A percentile compares a stretch with the other conserved stretches of the same genome.
These are phyloP conservation scores for Byasa hedistus DNA, from an alignment of 2,888 invertebrate genomes.

Conservation along the genomic window DNA sequence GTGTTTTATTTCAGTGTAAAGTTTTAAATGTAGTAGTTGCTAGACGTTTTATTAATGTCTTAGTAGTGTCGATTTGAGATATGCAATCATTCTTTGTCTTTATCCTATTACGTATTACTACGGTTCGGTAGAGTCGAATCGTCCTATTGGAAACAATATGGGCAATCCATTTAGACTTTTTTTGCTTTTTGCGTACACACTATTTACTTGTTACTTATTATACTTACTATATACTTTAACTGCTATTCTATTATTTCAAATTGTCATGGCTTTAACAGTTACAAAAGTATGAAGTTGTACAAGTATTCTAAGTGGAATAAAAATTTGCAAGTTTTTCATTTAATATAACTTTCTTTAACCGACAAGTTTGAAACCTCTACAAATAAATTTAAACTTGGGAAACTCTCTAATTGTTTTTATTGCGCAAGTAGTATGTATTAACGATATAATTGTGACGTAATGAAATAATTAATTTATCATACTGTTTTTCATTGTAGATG, in stretches of 20 bases:
- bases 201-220: background rate
- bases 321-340: conserved; percentile 17
- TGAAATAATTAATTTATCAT: background rate
- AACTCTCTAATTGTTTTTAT: conserved; percentile 24
- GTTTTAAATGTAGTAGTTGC: no score
- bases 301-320: conserved; percentile 9
- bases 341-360: conserved; percentile 23
- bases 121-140: no score
- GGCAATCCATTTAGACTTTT: no score
- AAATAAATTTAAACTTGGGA: conserved; percentile 24
- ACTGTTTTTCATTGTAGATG: background rate
- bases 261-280: conserved; percentile 5
- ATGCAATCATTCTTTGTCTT: no score
- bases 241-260: background rate
- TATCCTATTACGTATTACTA: no score
- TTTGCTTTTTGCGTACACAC: no score
- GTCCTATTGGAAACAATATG: no score
- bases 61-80: no score
- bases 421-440: conserved; percentile 9
- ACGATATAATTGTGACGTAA: conserved; percentile 13
- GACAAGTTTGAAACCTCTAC: conserved; percentile 18
- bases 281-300: conserved; percentile 1
- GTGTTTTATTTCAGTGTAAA: no score
- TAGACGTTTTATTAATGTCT: no score
- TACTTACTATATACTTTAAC: background rate